phyloP scores from a whole-genome alignment of 1,140 invertebrate species.

The Pseudobourletiella spinata region DNA sequence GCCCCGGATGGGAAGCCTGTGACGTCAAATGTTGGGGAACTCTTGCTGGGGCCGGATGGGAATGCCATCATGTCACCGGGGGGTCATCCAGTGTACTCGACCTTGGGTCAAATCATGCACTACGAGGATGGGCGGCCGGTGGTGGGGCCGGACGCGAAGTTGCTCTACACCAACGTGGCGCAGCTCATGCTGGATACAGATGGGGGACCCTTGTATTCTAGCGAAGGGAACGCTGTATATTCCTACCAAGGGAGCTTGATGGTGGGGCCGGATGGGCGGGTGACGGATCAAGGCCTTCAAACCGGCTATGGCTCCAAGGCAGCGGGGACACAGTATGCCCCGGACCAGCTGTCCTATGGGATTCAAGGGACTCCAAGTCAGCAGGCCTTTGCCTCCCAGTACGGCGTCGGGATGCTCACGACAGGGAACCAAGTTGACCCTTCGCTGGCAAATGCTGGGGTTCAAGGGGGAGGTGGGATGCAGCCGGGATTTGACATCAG shows the following conservation, averaged over 20 bases:
- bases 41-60: background rate
- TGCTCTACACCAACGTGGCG: background rate
- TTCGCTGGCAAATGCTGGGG: background rate
- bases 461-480: background rate
- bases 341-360: too few species aligned
- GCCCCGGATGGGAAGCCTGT: background rate
- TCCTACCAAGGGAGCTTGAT: background rate
- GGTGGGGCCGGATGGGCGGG: background rate
- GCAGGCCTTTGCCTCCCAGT: too few species aligned
- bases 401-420: background rate
- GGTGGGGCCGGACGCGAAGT: background rate
- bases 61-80: background rate
- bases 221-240: background rate
- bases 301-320: too few species aligned
- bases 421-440: background rate
- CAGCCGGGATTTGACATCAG: background rate
- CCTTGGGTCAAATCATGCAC: background rate
- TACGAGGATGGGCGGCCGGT: background rate
- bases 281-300: too few species aligned
- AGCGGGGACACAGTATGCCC: background rate
- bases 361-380: too few species aligned
- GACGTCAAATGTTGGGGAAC: background rate
- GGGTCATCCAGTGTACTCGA: background rate
- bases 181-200: background rate
- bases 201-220: background rate